A percentile compares a stretch with the other conserved stretches of the same genome.
These are phyloP conservation scores for Rhincodon typus DNA, from an alignment of 2,797 vertebrate species.

Conservation along the genomic window DNA sequence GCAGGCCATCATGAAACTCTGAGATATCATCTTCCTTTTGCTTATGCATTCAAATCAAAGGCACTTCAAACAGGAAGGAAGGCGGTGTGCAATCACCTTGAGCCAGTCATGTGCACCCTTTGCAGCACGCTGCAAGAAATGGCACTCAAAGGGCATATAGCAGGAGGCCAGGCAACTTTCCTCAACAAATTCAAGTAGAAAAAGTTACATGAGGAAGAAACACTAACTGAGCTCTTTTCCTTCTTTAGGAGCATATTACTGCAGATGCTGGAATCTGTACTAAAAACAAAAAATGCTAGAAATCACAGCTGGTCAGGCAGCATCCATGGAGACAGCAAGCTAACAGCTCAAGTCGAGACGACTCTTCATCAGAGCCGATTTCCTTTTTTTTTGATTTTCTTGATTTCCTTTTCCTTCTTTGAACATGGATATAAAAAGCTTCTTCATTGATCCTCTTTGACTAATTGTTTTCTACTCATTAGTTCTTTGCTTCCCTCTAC, in stretches of 20 bases:
- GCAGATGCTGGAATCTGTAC: too few relatives aligned
- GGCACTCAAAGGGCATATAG: background rate
- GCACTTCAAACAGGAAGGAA: slow-evolving; percentile 1
- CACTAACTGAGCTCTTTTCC: background rate
- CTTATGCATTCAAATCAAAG: slow-evolving; percentile 25
- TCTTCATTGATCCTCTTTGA: background rate
- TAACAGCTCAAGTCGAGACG: too few relatives aligned
- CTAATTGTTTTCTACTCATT: background rate
- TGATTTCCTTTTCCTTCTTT: background rate
- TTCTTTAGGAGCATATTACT: background rate
- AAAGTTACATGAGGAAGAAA: background rate
- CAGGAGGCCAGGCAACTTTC: background rate
- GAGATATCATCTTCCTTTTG: slow-evolving; percentile 11
- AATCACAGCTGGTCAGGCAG: too few relatives aligned
- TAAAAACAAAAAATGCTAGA: too few relatives aligned
- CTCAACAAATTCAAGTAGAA: background rate
- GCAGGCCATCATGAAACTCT: background rate
- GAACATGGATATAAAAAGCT: background rate
- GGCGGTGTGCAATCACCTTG: background rate
- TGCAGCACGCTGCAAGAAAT: background rate
- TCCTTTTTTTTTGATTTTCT: too few relatives aligned
- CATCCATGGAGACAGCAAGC: too few relatives aligned
- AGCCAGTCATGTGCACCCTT: slow-evolving; percentile 28
- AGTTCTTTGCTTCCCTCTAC: background rate
- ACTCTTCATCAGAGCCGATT: too few relatives aligned